phyloP scores from a whole-genome alignment of 2,888 invertebrate species.

The Polymixis flavicincta region DNA sequence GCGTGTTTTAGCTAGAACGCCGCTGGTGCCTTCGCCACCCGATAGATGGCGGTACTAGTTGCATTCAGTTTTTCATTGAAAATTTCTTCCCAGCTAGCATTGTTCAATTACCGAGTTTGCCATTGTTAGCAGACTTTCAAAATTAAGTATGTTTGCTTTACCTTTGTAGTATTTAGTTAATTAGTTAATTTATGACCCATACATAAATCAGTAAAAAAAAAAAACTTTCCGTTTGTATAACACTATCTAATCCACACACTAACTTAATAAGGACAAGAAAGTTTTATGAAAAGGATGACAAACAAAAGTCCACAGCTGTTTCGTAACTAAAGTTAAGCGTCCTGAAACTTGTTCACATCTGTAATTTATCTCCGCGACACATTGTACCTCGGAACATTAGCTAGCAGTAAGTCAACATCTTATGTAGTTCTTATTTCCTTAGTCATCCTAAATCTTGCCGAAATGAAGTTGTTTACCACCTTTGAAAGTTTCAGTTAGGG shows the following conservation, averaged over 20 bases:
- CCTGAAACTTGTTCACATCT: conserved; percentile 15
- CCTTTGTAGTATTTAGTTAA: neutral
- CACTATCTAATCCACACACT: neutral
- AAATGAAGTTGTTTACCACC: conserved; percentile 15
- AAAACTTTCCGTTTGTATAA: too few relatives aligned
- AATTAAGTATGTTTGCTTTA: neutral
- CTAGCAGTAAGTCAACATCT: conserved; percentile 6
- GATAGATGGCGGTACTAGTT: conserved; percentile 69
- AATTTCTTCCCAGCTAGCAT: neutral
- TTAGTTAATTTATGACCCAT: neutral
- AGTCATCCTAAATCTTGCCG: neutral
- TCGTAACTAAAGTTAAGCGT: conserved; percentile 21
- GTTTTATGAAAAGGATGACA: conserved; percentile 11
- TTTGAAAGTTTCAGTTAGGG: neutral
- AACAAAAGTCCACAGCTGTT: conserved; percentile 36
- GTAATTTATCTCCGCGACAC: conserved; percentile 48
- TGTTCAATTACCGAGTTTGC: neutral
- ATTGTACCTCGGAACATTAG: conserved; percentile 1
- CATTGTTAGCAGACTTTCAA: neutral
- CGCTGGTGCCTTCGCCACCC: conserved; percentile 63
- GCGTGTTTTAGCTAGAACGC: conserved; percentile 8
- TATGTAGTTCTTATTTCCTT: neutral
- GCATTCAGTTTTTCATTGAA: neutral
- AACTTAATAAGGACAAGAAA: neutral
- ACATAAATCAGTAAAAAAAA: neutral